phyloP scores from a whole-genome alignment of 2,797 vertebrate genomes.

The Phylloscopus collybita region DNA sequence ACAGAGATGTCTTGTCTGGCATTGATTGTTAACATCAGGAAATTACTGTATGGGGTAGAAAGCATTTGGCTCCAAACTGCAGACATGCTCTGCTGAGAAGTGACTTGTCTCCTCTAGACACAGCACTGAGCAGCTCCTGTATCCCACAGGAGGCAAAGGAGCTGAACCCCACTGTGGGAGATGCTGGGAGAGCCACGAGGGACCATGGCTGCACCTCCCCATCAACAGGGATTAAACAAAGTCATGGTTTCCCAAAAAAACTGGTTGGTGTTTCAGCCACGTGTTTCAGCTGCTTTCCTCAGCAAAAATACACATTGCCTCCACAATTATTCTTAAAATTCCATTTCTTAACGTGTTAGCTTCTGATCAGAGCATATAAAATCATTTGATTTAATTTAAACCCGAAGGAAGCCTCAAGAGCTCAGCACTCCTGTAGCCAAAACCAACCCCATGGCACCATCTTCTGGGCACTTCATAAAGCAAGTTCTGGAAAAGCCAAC shows the following conservation, averaged over 20 bases:
- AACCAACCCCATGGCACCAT: constrained; percentile 66
- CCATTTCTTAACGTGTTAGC: background rate
- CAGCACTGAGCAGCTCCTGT: background rate
- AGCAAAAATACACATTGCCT: background rate
- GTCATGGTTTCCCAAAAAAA: background rate
- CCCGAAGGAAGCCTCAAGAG: background rate
- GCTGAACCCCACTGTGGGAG: background rate
- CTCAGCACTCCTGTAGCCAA: background rate
- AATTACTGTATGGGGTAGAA: background rate
- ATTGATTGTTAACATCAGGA: background rate
- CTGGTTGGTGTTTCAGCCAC: background rate
- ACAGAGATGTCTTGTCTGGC: background rate
- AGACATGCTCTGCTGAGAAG: background rate
- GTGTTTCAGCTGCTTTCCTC: background rate
- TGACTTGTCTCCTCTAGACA: fast-evolving
- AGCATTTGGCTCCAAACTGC: background rate
- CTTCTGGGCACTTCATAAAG: constrained; percentile 62
- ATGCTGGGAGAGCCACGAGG: fast-evolving
- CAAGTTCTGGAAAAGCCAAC: background rate
- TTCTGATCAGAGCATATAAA: background rate
- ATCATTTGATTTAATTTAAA: background rate
- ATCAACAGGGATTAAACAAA: background rate
- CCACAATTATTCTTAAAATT: background rate
- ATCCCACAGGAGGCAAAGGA: background rate
- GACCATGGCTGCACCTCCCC: too few species aligned